phyloP scores from a whole-genome alignment of 2,797 vertebrate genomes.

The Dermochelys coriacea region DNA sequence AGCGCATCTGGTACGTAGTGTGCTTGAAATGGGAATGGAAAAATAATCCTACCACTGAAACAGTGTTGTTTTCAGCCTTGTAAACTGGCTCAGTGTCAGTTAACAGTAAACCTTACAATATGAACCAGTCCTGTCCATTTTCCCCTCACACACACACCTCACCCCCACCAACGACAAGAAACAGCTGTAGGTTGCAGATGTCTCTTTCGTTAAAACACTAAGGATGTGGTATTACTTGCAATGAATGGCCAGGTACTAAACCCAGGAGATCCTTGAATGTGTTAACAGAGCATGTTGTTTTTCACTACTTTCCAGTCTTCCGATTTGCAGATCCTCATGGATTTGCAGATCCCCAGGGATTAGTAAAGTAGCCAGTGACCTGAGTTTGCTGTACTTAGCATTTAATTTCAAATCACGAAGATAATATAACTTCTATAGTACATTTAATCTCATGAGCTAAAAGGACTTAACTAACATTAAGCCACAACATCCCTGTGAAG shows the following conservation, averaged over 20 bases:
- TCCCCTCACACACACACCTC: no score
- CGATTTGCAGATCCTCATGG: not conserved
- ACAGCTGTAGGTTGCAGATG: not conserved
- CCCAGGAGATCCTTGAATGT: not conserved
- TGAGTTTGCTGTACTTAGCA: not conserved
- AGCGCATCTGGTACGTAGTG: fast-evolving
- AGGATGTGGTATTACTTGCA: not conserved
- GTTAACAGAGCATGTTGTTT: not conserved
- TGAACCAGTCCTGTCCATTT: not conserved
- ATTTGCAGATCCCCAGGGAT: not conserved
- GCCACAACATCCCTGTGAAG: fast-evolving
- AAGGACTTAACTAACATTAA: not conserved
- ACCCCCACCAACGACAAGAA: not conserved
- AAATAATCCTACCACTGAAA: not conserved
- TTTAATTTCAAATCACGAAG: not conserved
- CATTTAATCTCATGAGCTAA: not conserved
- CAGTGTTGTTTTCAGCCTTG: not conserved
- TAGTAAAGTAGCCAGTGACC: not conserved
- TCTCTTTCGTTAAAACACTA: not conserved
- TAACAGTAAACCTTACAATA: not conserved
- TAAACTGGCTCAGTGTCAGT: not conserved
- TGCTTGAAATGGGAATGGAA: not conserved
- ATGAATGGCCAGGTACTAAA: not conserved
- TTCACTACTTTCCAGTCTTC: not conserved
- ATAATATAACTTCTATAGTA: not conserved